Conservation (phyloP, 2,113 vertebrate genomes). For the Rhizomys pruinosus region DNA sequence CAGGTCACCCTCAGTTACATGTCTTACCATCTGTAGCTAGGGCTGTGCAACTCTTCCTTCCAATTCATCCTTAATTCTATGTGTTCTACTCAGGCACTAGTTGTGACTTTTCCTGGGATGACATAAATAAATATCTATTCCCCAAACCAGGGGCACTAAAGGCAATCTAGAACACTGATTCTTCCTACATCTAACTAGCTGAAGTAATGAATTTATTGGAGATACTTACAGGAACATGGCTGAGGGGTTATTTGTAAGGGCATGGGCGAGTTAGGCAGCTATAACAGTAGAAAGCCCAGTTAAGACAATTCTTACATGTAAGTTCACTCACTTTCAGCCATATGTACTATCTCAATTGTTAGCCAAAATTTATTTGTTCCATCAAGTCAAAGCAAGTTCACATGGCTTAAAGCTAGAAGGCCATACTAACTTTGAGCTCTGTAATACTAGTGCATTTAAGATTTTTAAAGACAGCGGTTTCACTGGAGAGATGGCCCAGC, state of each 20-base stretch:
- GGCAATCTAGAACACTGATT: background rate
- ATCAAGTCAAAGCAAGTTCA: background rate
- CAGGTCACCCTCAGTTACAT: background rate
- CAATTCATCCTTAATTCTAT: background rate
- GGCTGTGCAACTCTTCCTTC: background rate
- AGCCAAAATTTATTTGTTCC: background rate
- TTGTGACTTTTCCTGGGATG: background rate
- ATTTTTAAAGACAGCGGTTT: background rate
- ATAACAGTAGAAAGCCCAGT: background rate
- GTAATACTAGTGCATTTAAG: background rate
- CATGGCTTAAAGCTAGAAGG: background rate
- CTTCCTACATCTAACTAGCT: background rate
- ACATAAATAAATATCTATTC: background rate
- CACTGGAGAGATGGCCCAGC: too few species aligned
- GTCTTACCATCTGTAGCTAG: too few species aligned
- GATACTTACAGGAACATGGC: background rate
- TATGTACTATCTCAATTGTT: background rate
- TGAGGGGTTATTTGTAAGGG: background rate
- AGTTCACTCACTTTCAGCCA: background rate
- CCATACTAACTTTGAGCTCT: background rate
- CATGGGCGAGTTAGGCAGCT: background rate
- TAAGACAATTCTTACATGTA: background rate
- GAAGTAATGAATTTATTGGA: background rate
- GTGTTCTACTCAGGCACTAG: too few species aligned
- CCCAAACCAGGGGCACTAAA: too few species aligned